Evolutionary conservation across 2,888 invertebrate species (phyloP), one percentile per base, ranked within the genome.

Genomic region (Polia nebulosa): DNA sequence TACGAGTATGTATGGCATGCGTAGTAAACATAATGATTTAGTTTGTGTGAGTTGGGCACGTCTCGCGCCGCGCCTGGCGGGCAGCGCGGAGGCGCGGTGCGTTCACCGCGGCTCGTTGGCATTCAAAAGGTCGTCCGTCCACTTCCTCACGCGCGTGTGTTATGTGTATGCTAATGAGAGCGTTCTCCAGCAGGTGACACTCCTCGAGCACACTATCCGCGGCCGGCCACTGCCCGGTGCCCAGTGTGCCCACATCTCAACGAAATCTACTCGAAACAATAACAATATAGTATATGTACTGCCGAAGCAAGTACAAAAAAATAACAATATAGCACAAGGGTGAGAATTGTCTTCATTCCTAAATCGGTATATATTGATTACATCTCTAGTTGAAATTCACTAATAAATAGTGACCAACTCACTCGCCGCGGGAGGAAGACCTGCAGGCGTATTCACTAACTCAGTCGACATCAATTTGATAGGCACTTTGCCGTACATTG

Each of bases 61-160:
- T 15, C n/a, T n/a, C n/a, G n/a, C n/a, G n/a, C n/a, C n/a, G n/a
- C n/a, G n/a, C n/a, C n/a, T n/a, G n/a, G n/a, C n/a, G n/a, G n/a
- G n/a, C n/a, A n/a, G n/a, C 20, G 20, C 11, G 25, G 29, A 13
- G 32, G 4, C n/a, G 27, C 52, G 56, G 55, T 36, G 55, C 45
- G 60, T 36, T 60, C 55, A 36, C 49, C 59, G 49, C 47, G 45
- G 39, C 66, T 65, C 64, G 69, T 78, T 72, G 69, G 51, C 75
- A 81, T 72, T 78, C 75, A 52, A 78, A 64, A 75, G 75, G 81
- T 70, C 67, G 78, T 44, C 66, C 53, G 69, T 52, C 63, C 61
- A 60, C 78, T 81, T 78, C 81, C 72, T 81, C 69, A 49, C 78
- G 66, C 78, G 66, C 69, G 45, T 39, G 39, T 32, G 45, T 36